A percentile compares a stretch with the other conserved stretches of the same genome.
Evolutionary conservation across 2,888 invertebrate genomes (phyloP).

Genomic region (Pelosia muscerda): DNA sequence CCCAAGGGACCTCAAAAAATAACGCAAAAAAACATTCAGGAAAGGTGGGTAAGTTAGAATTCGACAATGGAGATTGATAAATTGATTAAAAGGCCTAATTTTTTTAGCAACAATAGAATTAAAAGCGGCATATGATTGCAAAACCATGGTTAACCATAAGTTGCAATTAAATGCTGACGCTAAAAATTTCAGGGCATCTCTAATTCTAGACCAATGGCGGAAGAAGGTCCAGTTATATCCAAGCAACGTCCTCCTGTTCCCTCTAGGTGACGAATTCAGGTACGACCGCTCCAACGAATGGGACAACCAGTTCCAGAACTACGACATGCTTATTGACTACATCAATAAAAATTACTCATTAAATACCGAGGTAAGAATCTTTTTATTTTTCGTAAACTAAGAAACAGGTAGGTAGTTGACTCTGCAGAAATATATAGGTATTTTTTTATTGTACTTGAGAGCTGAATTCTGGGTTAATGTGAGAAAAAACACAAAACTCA

Average conservation of each 20-base stretch:
- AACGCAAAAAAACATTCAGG: constrained; percentile 93
- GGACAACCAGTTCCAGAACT: constrained; percentile 96
- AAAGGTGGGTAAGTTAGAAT: constrained; percentile 85
- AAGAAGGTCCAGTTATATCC: constrained; percentile 96
- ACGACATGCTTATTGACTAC: constrained; percentile 94
- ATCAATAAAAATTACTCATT: constrained; percentile 93
- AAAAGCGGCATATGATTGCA: neutral
- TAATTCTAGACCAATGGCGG: constrained; percentile 96
- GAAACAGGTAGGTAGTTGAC: no score
- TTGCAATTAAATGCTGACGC: no score
- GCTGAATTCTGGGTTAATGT: no score
- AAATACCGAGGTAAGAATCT: constrained; percentile 90
- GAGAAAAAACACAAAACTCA: no score
- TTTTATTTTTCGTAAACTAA: no score
- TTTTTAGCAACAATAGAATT: neutral
- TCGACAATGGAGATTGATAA: neutral
- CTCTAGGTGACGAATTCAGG: constrained; percentile 97
- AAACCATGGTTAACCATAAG: no score
- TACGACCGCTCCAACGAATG: constrained; percentile 95
- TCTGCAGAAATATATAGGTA: no score
- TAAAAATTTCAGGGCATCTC: constrained; percentile 87
- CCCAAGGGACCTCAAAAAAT: constrained; percentile 98
- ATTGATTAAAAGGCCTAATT: neutral
- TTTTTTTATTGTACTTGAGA: no score
- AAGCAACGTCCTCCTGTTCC: constrained; percentile 94